Percentiles rank a stretch among this genome's conserved stretches.
These are phyloP conservation scores for Epistrophe eligans DNA, from an alignment of 2,888 invertebrate genomes.

Conservation along the genomic window DNA sequence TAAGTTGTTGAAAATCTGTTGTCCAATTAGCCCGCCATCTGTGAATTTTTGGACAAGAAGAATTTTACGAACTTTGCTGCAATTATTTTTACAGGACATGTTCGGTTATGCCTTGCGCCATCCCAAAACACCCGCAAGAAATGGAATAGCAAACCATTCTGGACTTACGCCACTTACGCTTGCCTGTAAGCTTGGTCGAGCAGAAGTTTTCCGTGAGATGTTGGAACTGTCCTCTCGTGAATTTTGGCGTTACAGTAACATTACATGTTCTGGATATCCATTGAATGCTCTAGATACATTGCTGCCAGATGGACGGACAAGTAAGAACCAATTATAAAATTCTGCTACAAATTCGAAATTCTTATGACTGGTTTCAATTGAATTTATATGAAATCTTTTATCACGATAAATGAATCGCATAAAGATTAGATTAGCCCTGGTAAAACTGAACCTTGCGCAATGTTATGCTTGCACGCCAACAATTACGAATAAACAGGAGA, in stretches of 20 bases:
- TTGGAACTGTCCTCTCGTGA: constrained; percentile 96
- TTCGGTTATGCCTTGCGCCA: constrained; percentile 98
- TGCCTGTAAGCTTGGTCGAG: constrained; percentile 97
- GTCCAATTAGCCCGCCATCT: too few relatives aligned
- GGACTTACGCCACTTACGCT: constrained; percentile 98
- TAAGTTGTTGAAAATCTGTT: constrained; percentile 83
- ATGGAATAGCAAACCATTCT: constrained; percentile 94
- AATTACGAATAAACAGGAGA: too few relatives aligned
- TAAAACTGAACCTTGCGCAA: too few relatives aligned
- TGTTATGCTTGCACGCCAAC: too few relatives aligned
- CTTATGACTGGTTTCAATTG: too few relatives aligned
- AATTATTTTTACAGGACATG: constrained; percentile 90
- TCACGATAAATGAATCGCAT: too few relatives aligned
- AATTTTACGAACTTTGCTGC: too few relatives aligned
- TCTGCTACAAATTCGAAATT: too few relatives aligned
- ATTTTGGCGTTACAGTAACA: constrained; percentile 99
- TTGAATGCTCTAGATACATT: constrained; percentile 98
- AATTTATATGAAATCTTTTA: too few relatives aligned
- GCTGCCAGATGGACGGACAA: constrained; percentile 96
- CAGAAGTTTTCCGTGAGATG: constrained; percentile 99
- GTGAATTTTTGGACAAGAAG: too few relatives aligned
- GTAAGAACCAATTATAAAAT: constrained; percentile 85
- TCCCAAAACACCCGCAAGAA: constrained; percentile 95
- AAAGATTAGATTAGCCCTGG: too few relatives aligned
- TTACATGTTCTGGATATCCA: constrained; percentile 99